Base-by-base conservation (phyloP, 2,888 invertebrate genomes). In the Caradrina clavipalpis region DNA sequence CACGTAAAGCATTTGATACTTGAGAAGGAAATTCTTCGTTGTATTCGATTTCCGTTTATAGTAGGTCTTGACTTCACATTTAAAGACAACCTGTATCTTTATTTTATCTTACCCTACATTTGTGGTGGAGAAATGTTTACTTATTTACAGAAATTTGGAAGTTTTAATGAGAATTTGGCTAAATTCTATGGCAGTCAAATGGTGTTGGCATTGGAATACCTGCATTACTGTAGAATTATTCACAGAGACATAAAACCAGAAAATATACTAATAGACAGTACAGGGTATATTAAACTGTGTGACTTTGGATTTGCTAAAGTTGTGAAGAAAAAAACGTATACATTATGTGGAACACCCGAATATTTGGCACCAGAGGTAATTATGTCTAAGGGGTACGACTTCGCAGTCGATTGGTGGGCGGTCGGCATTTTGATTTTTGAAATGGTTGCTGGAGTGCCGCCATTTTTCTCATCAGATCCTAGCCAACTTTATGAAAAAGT, bases 351-450 rank as follows among this genome's bases (percentile, higher is more conserved):
- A 0, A 99, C 99, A 0, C 99, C 99, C 0, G 99, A 99, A 92
- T 99, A 99, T 93, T 95, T 99, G 78, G 99, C 99, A 0, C 98
- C 98, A 3, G 99, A 99, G 94, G 97, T 98, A 10, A 98, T 99
- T 80, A 95, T 98, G 82, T 98, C 98, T 55, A 98, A 98, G 92
- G 99, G 99, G 0, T 99, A 99, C 93, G 98, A 98, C 65, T 97
- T 97, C 82, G 97, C 98, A 0, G 99, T 99, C 0, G 99, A 99
- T 88, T 99, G 99, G 98, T 99, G 99, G 99, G 98, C 99, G 0
- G 96, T 98, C 55, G 99, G 98, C 0, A 97, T 99, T 0, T 94
- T 99, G 35, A 96, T 99, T 59, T 99, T 96, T 91, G 99, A 99
- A 96, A 98, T 99, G 98, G 97, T 97, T 17, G 97, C 98, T 3